Percentiles rank a stretch among this genome's conserved stretches.
These are phyloP conservation scores for Notothenia rossii DNA, from an alignment of 2,113 vertebrate species.

Conservation along the genomic window DNA sequence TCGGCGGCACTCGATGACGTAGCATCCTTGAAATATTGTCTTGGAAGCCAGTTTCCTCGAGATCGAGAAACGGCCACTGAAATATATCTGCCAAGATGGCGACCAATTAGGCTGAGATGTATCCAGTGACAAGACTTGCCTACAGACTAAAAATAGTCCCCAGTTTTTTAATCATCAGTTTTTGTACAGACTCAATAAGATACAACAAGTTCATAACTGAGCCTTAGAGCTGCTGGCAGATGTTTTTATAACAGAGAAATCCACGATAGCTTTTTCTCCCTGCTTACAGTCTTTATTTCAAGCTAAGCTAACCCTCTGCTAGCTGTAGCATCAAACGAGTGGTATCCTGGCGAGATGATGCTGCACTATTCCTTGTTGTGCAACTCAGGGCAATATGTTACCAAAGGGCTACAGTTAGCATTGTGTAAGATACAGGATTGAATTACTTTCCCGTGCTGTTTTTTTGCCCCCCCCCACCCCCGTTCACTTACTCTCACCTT, in stretches of 20 bases:
- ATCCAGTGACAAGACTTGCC: too few relatives aligned
- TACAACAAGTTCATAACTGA: not conserved
- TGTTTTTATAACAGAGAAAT: not conserved
- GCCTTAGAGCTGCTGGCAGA: not conserved
- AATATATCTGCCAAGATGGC: too few relatives aligned
- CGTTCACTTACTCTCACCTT: conserved; percentile 83
- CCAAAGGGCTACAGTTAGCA: conserved; percentile 12
- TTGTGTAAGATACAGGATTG: conserved; percentile 35
- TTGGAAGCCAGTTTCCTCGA: too few relatives aligned
- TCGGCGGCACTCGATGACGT: too few relatives aligned
- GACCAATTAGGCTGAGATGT: too few relatives aligned
- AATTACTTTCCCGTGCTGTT: conserved; percentile 68
- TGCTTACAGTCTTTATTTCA: not conserved
- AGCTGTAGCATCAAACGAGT: not conserved
- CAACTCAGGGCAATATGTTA: not conserved
- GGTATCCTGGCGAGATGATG: conserved; percentile 3
- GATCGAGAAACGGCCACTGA: too few relatives aligned
- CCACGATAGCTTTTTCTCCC: not conserved
- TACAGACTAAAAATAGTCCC: too few relatives aligned
- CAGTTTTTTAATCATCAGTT: too few relatives aligned
- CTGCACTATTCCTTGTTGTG: conserved; percentile 9
- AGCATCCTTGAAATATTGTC: too few relatives aligned
- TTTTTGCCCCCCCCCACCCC: conserved; percentile 53
- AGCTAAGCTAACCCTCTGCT: not conserved
- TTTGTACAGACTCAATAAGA: not conserved